phyloP scores from a whole-genome alignment of 2,113 vertebrate genomes.

The Eclectus roratus region DNA sequence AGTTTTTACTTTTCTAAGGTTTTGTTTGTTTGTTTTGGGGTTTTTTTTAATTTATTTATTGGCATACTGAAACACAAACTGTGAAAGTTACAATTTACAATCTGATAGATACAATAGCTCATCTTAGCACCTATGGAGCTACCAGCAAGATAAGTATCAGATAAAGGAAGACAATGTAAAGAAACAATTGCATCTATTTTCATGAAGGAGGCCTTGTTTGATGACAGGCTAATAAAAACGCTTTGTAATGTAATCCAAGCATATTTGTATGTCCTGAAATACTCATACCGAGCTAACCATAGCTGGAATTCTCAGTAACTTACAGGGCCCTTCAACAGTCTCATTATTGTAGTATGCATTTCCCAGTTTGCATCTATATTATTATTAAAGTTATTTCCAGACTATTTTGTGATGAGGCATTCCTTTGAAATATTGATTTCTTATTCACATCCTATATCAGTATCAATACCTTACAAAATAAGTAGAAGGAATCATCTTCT shows the following conservation, averaged over 20 bases:
- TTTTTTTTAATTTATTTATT: neutral
- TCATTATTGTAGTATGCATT: neutral
- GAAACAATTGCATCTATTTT: neutral
- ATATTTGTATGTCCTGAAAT: neutral
- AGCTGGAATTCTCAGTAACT: neutral
- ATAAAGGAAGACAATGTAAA: neutral
- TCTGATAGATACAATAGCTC: neutral
- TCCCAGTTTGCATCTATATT: neutral
- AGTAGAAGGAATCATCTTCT: neutral
- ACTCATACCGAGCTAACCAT: neutral
- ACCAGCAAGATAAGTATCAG: neutral
- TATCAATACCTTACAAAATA: neutral
- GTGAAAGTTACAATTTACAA: neutral
- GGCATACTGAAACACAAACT: neutral
- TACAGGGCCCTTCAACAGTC: neutral
- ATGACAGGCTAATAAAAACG: neutral
- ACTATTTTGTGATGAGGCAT: neutral
- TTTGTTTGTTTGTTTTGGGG: too few relatives aligned
- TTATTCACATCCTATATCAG: neutral
- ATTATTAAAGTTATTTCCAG: neutral
- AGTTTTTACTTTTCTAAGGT: rapidly evolving
- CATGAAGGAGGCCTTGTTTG: neutral
- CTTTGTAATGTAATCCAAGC: neutral
- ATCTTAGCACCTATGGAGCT: neutral
- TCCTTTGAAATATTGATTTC: neutral